A percentile compares a stretch with the other conserved stretches of the same genome.
These are phyloP conservation scores for Pseudoips prasinana DNA, from an alignment of 2,888 invertebrate species.

Conservation along the genomic window DNA sequence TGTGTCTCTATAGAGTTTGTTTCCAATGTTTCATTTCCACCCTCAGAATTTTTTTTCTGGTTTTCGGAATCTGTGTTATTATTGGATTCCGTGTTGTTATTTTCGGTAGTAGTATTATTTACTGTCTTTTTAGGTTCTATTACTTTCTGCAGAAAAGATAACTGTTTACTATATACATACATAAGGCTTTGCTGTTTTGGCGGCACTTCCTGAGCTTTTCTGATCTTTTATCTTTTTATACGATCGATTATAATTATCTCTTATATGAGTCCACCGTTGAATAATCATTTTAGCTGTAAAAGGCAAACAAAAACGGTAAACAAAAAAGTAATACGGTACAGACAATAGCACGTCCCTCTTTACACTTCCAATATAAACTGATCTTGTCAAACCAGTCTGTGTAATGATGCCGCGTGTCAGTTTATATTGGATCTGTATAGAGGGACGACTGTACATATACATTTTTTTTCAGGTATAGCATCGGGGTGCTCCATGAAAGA, in stretches of 20 bases:
- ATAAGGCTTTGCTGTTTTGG: constrained; percentile 29
- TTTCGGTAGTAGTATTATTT: constrained; percentile 6
- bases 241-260: constrained; percentile 35
- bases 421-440: too few species aligned
- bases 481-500: constrained; percentile 28
- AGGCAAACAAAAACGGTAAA: constrained; percentile 6
- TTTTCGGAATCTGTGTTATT: constrained; percentile 11
- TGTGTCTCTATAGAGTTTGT: constrained; percentile 11
- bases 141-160: constrained; percentile 30
- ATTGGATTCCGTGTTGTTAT: constrained; percentile 14
- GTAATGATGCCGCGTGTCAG: too few species aligned
- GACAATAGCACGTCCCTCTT: too few species aligned
- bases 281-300: constrained; percentile 21
- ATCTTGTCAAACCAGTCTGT: too few species aligned
- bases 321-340: constrained; percentile 3
- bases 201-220: constrained; percentile 23
- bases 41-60: constrained; percentile 17
- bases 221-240: constrained; percentile 29
- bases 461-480: constrained; percentile 22
- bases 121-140: constrained; percentile 15
- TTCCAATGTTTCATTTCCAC: constrained; percentile 16
- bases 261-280: constrained; percentile 31
- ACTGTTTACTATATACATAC: constrained; percentile 28
- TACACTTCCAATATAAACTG: too few species aligned
- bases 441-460: too few species aligned